Conservation (phyloP, 1,140 invertebrate species). For the Nephotettix cincticeps region DNA sequence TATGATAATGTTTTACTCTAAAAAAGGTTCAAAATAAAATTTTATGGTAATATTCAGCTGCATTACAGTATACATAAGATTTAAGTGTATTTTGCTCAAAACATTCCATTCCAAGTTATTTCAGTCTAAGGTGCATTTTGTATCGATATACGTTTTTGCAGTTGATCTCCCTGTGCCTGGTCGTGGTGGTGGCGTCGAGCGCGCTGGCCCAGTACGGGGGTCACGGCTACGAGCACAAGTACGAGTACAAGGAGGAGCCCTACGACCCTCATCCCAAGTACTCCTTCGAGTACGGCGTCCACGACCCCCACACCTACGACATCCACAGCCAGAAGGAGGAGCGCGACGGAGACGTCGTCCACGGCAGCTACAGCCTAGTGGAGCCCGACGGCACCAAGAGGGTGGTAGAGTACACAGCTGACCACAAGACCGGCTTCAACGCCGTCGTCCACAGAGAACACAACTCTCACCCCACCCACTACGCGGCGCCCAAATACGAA, state of each 20-base stretch:
- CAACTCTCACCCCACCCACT: slow-evolving; percentile 12
- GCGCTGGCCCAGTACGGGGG: slow-evolving; percentile 19
- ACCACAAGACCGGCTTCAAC: slow-evolving; percentile 39
- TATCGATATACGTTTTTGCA: no score
- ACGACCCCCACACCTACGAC: slow-evolving; percentile 54
- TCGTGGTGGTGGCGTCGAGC: background rate
- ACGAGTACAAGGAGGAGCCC: slow-evolving; percentile 49
- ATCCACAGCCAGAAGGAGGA: slow-evolving; percentile 51
- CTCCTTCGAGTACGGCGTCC: slow-evolving; percentile 55
- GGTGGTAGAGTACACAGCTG: slow-evolving; percentile 37
- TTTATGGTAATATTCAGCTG: no score
- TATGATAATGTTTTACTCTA: no score
- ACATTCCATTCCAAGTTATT: no score
- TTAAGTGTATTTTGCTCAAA: no score
- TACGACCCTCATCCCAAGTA: slow-evolving; percentile 55
- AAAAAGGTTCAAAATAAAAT: no score
- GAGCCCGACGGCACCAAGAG: slow-evolving; percentile 37
- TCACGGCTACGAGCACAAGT: slow-evolving; percentile 24
- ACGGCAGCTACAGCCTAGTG: slow-evolving; percentile 43
- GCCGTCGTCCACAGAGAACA: slow-evolving; percentile 35
- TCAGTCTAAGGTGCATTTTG: no score
- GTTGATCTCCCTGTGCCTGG: background rate
- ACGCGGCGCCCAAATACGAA: slow-evolving; percentile 9
- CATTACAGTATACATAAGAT: no score
- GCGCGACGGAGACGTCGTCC: slow-evolving; percentile 47